A percentile compares a stretch with the other conserved stretches of the same genome.
Conservation (phyloP, 2,888 invertebrate species). For the Drosophila borealis region DNA sequence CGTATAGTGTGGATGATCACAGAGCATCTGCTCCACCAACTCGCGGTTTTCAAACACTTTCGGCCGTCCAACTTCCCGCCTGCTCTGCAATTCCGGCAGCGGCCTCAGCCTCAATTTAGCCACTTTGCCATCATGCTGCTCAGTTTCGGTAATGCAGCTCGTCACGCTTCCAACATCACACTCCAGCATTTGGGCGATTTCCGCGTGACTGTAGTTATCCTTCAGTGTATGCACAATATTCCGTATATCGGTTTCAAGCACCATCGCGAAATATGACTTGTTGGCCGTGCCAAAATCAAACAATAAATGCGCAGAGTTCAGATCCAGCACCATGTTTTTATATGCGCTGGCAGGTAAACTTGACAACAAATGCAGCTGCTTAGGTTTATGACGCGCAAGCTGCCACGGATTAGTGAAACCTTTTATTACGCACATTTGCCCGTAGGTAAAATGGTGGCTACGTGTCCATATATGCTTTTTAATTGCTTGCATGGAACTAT, state of each 20-base stretch:
- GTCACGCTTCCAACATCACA: conserved; percentile 55
- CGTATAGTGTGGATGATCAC: conserved; percentile 52
- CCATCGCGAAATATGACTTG: conserved; percentile 37
- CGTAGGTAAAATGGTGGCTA: not conserved
- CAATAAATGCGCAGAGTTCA: conserved; percentile 16
- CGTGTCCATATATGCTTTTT: not conserved
- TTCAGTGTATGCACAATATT: conserved; percentile 44
- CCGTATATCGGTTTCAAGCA: conserved; percentile 25
- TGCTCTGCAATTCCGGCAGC: conserved; percentile 7
- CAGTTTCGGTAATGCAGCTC: conserved; percentile 40
- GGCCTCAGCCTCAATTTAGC: conserved; percentile 24
- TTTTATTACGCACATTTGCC: conserved; percentile 7
- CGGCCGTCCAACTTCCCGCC: conserved; percentile 60
- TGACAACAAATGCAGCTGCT: not conserved
- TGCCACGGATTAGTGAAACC: conserved; percentile 31
- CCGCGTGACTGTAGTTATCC: conserved; percentile 39
- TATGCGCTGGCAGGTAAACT: conserved; percentile 44
- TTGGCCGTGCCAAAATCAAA: conserved; percentile 48
- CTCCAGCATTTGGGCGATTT: conserved; percentile 65
- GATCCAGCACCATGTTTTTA: conserved; percentile 17
- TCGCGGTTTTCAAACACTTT: conserved; percentile 62
- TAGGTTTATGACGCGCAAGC: conserved; percentile 32
- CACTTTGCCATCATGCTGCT: conserved; percentile 19
- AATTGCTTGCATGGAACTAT: not conserved
- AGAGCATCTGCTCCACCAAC: conserved; percentile 54